Base-by-base conservation (phyloP, 2,797 vertebrate genomes). In the Channallabes apus region DNA sequence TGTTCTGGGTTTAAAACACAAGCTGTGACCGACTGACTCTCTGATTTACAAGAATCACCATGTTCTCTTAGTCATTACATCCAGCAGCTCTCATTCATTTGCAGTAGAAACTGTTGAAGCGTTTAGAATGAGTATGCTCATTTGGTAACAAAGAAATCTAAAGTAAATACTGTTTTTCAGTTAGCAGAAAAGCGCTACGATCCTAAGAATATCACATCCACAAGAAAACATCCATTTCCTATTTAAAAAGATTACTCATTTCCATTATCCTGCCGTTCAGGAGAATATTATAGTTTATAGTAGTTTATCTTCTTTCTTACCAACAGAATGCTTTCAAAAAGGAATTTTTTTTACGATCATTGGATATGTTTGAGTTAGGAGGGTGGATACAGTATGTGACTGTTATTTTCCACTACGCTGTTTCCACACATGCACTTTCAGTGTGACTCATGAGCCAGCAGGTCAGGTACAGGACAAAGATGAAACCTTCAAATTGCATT, bases 331-430 rank as follows among this genome's bases (percentile, higher is more conserved):
- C 65, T 77, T 82, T 78, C 64, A n/a, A 41, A 51, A 46, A 73
- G 73, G 35, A 51, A 0, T 2, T 51, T 2, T 12, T 65, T 18
- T 12, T 4, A 1, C 27, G 46, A 54, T 78, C 81, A 82, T 72
- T 29, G 24, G 41, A 41, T 77, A 61, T 38, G 24, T 64, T 77
- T 84, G 61, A 77, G 35, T 81, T 85, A 59, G 69, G 38, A 78
- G 56, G 77, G 67, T 83, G 83, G 46, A 61, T 69, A n/a, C n/a
- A n/a, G n/a, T n/a, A 83, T 46, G 72, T 64, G 88, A 86, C 80
- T 85, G 41, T 78, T 86, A 67, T 88, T 88, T 88, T 84, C 71
- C 80, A 75, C 83, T 71, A 83, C 69, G 64, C 62, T 86, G 83
- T 85, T 71, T 85, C 65, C 62, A 41, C 71, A 80, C 46, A 75